These are phyloP conservation scores for Zaprionus vittiger DNA, from an alignment of 1,140 invertebrate genomes.

Conservation along the genomic window DNA sequence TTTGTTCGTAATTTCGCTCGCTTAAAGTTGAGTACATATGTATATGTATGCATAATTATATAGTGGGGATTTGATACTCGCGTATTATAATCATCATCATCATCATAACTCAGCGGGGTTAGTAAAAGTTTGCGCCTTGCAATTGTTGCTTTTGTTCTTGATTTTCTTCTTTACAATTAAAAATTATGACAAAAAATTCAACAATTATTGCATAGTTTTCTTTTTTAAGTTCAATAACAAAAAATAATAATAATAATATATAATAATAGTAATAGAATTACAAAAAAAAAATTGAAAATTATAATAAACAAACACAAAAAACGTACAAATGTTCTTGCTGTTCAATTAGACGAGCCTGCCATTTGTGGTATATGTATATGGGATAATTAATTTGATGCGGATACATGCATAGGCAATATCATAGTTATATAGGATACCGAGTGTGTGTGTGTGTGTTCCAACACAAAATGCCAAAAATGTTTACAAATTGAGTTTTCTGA, in stretches of 20 bases:
- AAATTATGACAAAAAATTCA: slow-evolving; percentile 76
- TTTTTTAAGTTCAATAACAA: slow-evolving; percentile 70
- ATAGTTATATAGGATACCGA: slow-evolving; percentile 19
- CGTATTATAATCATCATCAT: background rate
- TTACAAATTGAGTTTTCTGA: slow-evolving; percentile 9
- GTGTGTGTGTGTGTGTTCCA: slow-evolving; percentile 37
- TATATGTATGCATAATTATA: background rate
- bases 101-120: slow-evolving; percentile 40
- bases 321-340: slow-evolving; percentile 68
- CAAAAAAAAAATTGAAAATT: slow-evolving; percentile 46
- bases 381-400: slow-evolving; percentile 17
- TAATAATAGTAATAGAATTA: slow-evolving; percentile 59
- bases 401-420: slow-evolving; percentile 24
- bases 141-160: slow-evolving; percentile 26
- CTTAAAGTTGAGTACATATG: slow-evolving; percentile 28
- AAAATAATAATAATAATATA: slow-evolving; percentile 74
- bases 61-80: slow-evolving; percentile 3
- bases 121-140: slow-evolving; percentile 34
- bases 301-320: slow-evolving; percentile 72
- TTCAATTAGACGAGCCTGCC: slow-evolving; percentile 68
- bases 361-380: slow-evolving; percentile 51
- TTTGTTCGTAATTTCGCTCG: slow-evolving; percentile 55
- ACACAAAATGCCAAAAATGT: slow-evolving; percentile 67
- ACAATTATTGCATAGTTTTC: slow-evolving; percentile 79
- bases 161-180: slow-evolving; percentile 47